These are phyloP conservation scores for Chloroceryle inda DNA, from an alignment of 2,797 vertebrate species.

Conservation along the genomic window DNA sequence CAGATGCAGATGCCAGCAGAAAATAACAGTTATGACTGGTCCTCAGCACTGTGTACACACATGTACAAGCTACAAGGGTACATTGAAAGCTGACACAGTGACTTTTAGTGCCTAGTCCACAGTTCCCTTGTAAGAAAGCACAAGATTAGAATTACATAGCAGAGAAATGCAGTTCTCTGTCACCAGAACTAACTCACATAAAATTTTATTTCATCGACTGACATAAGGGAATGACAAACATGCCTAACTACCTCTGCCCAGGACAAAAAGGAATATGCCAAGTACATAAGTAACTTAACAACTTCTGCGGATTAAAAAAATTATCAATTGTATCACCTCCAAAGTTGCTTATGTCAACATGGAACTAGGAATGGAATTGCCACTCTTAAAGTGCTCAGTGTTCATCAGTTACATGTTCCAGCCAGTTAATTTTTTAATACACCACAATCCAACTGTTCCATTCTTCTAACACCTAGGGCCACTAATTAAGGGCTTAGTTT, in stretches of 20 bases:
- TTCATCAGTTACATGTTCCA: constrained; percentile 4
- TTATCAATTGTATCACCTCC: background rate
- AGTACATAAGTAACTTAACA: background rate
- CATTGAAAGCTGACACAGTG: fast-evolving
- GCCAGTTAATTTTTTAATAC: constrained; percentile 54
- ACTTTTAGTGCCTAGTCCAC: background rate
- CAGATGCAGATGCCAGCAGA: background rate
- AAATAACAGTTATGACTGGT: background rate
- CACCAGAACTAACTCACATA: background rate
- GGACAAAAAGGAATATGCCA: background rate
- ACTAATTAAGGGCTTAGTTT: constrained; percentile 54
- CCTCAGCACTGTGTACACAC: background rate
- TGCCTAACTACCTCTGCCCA: background rate
- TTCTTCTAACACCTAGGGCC: constrained; percentile 56
- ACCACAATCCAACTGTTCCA: constrained; percentile 41
- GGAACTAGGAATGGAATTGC: background rate
- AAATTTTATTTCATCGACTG: background rate
- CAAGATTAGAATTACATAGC: background rate
- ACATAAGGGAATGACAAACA: background rate
- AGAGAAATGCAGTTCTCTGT: background rate
- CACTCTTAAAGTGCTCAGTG: background rate
- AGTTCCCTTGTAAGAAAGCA: background rate
- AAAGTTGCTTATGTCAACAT: background rate
- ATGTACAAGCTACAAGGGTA: background rate
- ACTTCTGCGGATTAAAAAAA: background rate